A percentile compares a stretch with the other conserved stretches of the same genome.
These are phyloP conservation scores for Chascanopsetta lugubris DNA, from an alignment of 2,113 vertebrate species.

Conservation along the genomic window DNA sequence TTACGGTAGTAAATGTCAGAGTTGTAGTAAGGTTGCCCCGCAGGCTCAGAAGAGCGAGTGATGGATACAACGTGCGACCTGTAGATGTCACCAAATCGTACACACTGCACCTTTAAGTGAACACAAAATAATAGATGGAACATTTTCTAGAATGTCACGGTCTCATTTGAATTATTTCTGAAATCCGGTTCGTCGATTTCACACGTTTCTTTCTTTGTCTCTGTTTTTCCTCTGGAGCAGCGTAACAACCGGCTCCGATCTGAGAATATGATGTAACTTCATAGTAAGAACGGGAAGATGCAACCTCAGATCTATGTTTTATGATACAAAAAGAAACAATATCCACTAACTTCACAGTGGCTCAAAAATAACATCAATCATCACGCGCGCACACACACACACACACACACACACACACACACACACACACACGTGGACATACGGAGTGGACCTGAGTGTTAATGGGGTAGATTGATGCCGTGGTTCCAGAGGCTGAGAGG, in stretches of 20 bases:
- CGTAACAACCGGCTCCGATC: constrained; percentile 35
- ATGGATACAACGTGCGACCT: too few relatives aligned
- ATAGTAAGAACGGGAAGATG: constrained; percentile 32
- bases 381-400: constrained; percentile 1
- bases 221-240: constrained; percentile 9
- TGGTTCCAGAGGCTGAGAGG: constrained; percentile 8
- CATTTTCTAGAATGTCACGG: not conserved
- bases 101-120: too few relatives aligned
- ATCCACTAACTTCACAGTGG: constrained; percentile 32
- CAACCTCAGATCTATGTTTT: constrained; percentile 35
- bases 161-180: constrained; percentile 8
- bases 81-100: too few relatives aligned
- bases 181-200: constrained; percentile 30
- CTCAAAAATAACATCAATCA: not conserved
- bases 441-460: not conserved
- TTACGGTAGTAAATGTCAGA: too few relatives aligned
- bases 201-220: not conserved
- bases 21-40: too few relatives aligned
- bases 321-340: constrained; percentile 32
- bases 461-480: constrained; percentile 28
- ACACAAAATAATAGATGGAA: not conserved
- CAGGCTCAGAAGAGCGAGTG: constrained; percentile 18
- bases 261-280: constrained; percentile 56
- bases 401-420: not conserved
- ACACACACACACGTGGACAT: not conserved